Evolutionary conservation across 2,888 invertebrate species (phyloP).

Genomic region (Altica lythri): DNA sequence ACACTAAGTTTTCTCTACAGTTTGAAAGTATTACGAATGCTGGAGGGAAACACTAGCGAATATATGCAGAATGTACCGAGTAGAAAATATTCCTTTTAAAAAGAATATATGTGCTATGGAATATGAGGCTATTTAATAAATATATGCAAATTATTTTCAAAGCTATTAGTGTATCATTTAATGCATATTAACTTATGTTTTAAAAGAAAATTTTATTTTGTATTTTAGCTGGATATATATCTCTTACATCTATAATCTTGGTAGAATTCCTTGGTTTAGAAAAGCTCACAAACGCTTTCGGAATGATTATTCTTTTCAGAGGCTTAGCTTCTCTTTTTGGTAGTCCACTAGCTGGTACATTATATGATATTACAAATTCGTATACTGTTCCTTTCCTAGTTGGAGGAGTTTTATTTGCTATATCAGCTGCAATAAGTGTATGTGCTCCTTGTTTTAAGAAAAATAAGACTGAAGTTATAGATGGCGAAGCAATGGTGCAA

Average conservation of each 20-base stretch:
- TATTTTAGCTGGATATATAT: slow-evolving; percentile 89
- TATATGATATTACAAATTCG: slow-evolving; percentile 84
- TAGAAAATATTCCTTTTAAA: no score
- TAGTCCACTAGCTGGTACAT: slow-evolving; percentile 75
- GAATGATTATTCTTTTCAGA: slow-evolving; percentile 91
- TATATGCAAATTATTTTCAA: no score
- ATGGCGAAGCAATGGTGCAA: slow-evolving; percentile 4
- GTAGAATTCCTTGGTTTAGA: slow-evolving; percentile 95
- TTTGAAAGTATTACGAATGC: no score
- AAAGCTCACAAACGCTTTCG: slow-evolving; percentile 96
- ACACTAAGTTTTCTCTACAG: no score
- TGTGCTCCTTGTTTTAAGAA: slow-evolving; percentile 9
- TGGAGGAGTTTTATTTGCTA: slow-evolving; percentile 84
- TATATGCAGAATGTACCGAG: no score
- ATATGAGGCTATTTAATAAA: no score
- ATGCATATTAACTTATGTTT: no score
- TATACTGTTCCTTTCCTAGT: slow-evolving; percentile 91
- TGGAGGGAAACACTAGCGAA: no score
- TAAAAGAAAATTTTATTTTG: no score
- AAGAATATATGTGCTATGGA: no score
- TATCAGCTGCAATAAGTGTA: slow-evolving; percentile 67
- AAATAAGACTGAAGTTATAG: slow-evolving; percentile 1
- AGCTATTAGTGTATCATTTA: no score
- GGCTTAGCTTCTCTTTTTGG: slow-evolving; percentile 92
- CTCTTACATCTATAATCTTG: slow-evolving; percentile 95